A percentile compares a stretch with the other conserved stretches of the same genome.
Evolutionary conservation across 2,113 vertebrate species (phyloP).

Genomic region (Paradoxurus hermaphroditus): DNA sequence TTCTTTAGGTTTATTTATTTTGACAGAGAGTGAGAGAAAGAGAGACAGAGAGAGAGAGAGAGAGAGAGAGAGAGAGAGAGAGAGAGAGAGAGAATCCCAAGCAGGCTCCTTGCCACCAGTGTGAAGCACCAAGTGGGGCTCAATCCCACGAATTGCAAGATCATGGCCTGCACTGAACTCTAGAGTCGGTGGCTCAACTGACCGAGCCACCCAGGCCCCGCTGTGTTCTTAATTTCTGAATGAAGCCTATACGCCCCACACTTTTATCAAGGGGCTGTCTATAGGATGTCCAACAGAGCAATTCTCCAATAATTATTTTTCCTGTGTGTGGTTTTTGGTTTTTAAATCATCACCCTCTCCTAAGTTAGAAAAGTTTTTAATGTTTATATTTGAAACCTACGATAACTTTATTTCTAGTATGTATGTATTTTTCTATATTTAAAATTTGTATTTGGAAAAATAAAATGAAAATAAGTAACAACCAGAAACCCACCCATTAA

Average conservation of each 20-base stretch:
- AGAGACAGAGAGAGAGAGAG: no score
- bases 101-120: no score
- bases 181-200: no score
- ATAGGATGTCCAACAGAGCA: not conserved
- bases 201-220: no score
- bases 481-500: not conserved
- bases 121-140: no score
- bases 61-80: no score
- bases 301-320: not conserved
- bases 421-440: not conserved
- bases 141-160: no score
- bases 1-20: not conserved
- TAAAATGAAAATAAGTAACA: not conserved
- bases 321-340: not conserved
- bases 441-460: slow-evolving; percentile 13
- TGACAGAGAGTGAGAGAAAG: no score
- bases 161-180: no score
- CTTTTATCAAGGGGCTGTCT: not conserved
- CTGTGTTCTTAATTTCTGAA: not conserved
- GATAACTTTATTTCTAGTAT: not conserved
- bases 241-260: not conserved
- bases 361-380: not conserved
- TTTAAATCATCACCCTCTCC: not conserved
- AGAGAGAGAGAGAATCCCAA: no score
- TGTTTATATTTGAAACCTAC: not conserved